These are phyloP conservation scores for Euura saliciscinereae DNA, from an alignment of 1,140 invertebrate genomes.

Conservation along the genomic window DNA sequence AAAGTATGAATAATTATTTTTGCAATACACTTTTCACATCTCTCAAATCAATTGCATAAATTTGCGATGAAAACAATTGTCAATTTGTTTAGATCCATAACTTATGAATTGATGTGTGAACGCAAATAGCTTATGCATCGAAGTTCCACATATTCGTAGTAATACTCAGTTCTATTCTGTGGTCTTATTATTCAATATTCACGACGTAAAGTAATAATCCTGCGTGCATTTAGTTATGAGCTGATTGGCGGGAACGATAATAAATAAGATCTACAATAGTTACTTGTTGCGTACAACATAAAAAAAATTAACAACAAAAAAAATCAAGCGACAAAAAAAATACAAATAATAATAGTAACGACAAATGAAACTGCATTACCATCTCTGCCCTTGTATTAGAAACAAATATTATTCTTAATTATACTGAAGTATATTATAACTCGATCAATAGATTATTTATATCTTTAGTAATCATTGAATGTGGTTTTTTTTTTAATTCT, in stretches of 20 bases:
- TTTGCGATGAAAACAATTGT: no score
- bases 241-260: conserved; percentile 30
- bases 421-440: conserved; percentile 39
- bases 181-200: no score
- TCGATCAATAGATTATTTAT: conserved; percentile 41
- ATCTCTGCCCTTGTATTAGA: conserved; percentile 29
- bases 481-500: conserved; percentile 19
- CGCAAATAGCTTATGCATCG: no score
- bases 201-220: conserved; percentile 6
- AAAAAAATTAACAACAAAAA: conserved; percentile 12
- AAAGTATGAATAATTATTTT: no score
- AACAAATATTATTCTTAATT: conserved; percentile 42
- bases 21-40: no score
- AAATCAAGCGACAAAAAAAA: conserved; percentile 37
- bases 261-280: conserved; percentile 36
- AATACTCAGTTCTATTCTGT: no score
- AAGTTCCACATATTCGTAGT: no score
- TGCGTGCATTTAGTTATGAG: conserved; percentile 24
- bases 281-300: conserved; percentile 21
- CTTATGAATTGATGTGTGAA: no score
- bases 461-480: conserved; percentile 37
- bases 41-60: no score
- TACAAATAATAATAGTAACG: conserved; percentile 35
- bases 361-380: conserved; percentile 42
- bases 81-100: no score